Evolutionary conservation across 1,140 invertebrate genomes (phyloP).

Genomic region (Sipha flava): DNA sequence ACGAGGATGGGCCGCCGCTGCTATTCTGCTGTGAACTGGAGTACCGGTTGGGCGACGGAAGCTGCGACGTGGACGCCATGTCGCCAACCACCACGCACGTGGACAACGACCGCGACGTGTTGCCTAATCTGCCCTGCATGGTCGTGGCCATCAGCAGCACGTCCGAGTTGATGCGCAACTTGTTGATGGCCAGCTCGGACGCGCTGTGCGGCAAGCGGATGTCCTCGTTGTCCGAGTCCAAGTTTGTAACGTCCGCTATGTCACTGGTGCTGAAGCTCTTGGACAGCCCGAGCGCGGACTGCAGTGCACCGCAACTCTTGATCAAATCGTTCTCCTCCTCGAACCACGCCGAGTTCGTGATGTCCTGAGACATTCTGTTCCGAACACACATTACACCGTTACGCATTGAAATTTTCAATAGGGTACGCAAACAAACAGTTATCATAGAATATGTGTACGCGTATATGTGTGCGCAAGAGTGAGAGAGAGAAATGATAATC

Average conservation of each 20-base stretch:
- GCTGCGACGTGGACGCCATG: slow-evolving; percentile 57
- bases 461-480: too few species aligned
- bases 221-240: slow-evolving; percentile 36
- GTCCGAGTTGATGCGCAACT: slow-evolving; percentile 47
- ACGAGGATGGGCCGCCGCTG: slow-evolving; percentile 48
- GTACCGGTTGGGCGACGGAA: slow-evolving; percentile 56
- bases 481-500: too few species aligned
- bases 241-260: slow-evolving; percentile 52
- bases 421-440: too few species aligned
- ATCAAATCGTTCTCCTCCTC: slow-evolving; percentile 70
- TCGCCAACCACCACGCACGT: slow-evolving; percentile 78
- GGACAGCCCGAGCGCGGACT: slow-evolving; percentile 66
- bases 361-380: slow-evolving; percentile 45
- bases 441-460: too few species aligned
- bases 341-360: slow-evolving; percentile 60
- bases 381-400: too few species aligned
- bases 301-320: slow-evolving; percentile 64
- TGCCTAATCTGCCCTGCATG: slow-evolving; percentile 46
- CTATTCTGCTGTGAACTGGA: slow-evolving; percentile 47
- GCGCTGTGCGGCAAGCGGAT: slow-evolving; percentile 44
- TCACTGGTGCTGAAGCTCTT: slow-evolving; percentile 74
- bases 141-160: slow-evolving; percentile 47
- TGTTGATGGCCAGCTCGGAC: slow-evolving; percentile 58
- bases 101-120: slow-evolving; percentile 70
- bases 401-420: too few species aligned